Evolutionary conservation across 1,140 invertebrate species (phyloP).

Genomic region (Venturia canescens): DNA sequence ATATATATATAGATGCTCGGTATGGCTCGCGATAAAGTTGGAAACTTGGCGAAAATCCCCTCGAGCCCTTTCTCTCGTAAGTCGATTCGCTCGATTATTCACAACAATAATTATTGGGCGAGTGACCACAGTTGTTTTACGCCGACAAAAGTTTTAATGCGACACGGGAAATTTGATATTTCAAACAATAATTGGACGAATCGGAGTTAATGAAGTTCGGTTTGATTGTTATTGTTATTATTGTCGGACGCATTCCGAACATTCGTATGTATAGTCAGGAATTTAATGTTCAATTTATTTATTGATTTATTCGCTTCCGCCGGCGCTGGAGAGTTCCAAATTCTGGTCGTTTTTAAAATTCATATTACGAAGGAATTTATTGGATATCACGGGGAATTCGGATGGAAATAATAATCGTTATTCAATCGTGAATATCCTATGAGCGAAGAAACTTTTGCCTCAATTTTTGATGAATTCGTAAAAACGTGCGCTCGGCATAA

Average conservation of each 20-base stretch:
- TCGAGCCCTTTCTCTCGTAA: background rate
- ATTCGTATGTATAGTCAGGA: too few species aligned
- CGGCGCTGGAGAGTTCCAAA: too few species aligned
- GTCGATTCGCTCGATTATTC: conserved; percentile 6
- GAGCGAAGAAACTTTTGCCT: too few species aligned
- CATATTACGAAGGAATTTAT: too few species aligned
- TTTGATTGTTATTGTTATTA: background rate
- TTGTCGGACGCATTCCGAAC: background rate
- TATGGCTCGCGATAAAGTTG: background rate
- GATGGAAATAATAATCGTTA: background rate
- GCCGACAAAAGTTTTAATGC: too few species aligned
- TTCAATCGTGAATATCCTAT: too few species aligned
- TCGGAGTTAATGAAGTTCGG: background rate
- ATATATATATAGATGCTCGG: background rate
- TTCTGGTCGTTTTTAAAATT: too few species aligned
- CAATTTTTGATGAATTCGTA: too few species aligned
- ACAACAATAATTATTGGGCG: background rate
- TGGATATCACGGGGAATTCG: background rate
- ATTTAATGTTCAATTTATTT: too few species aligned
- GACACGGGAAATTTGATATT: background rate
- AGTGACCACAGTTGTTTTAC: background rate
- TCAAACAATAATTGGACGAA: background rate
- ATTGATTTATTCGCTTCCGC: too few species aligned
- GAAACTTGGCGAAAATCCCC: conserved; percentile 1
- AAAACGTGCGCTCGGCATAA: too few species aligned